Conservation (phyloP, 1,140 invertebrate genomes). For the Orius laevigatus region DNA sequence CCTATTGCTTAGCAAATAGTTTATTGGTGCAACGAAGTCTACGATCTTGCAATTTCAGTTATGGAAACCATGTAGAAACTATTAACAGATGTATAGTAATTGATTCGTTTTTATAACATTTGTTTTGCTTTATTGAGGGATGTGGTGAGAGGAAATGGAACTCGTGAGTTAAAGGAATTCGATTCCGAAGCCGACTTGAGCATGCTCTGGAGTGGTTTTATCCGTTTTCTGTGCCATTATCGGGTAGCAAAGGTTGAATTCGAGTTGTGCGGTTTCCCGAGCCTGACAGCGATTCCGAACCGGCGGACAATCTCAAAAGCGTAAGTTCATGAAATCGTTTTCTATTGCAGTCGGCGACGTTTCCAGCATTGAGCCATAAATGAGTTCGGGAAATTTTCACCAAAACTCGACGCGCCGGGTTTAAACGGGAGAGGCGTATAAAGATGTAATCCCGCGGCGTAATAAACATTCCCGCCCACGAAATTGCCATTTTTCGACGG, state of each 20-base stretch:
- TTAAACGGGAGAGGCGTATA: conserved; percentile 74
- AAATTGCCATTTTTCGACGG: conserved; percentile 55
- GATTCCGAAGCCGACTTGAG: conserved; percentile 55
- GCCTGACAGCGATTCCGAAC: conserved; percentile 58
- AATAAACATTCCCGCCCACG: conserved; percentile 53
- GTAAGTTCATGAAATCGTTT: conserved; percentile 9
- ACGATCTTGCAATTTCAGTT: no score
- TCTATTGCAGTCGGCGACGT: conserved; percentile 38
- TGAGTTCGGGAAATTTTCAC: conserved; percentile 66
- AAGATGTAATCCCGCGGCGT: conserved; percentile 61
- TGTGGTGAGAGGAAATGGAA: not conserved
- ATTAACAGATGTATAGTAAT: no score
- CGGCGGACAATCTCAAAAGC: conserved; percentile 30
- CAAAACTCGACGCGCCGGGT: conserved; percentile 52
- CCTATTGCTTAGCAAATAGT: no score
- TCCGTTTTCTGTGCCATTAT: conserved; percentile 33
- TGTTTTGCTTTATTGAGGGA: no score
- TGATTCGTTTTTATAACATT: no score
- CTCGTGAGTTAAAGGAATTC: conserved; percentile 36
- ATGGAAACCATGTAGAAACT: no score
- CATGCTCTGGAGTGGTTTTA: conserved; percentile 33
- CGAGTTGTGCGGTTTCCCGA: conserved; percentile 63
- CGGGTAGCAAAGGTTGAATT: conserved; percentile 72
- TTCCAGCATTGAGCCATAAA: conserved; percentile 70
- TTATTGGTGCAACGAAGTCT: no score